Conservation (phyloP, 1,140 invertebrate genomes). For the Tetranychus urticae region DNA sequence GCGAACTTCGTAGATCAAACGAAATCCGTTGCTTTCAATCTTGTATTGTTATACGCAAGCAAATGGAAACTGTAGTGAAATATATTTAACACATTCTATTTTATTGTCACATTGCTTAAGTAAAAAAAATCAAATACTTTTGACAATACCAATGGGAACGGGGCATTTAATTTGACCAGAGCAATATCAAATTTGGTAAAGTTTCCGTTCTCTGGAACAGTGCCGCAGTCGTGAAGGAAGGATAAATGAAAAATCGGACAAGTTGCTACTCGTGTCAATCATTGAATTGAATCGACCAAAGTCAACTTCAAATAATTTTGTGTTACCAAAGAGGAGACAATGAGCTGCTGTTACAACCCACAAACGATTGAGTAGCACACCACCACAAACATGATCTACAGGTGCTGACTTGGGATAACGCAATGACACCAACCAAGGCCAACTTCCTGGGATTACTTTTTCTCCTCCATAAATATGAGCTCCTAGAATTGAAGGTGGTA, state of each 20-base stretch:
- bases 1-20: too few species aligned
- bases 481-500: not conserved
- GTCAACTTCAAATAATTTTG: not conserved
- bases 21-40: too few species aligned
- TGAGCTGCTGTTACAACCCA: slow-evolving; percentile 25
- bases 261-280: slow-evolving; percentile 11
- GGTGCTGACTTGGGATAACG: slow-evolving; percentile 2
- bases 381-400: slow-evolving; percentile 21
- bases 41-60: too few species aligned
- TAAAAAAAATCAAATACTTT: too few species aligned
- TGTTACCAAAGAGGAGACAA: slow-evolving; percentile 12
- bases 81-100: too few species aligned
- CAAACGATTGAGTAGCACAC: slow-evolving; percentile 19
- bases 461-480: not conserved
- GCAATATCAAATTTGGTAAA: slow-evolving; percentile 30
- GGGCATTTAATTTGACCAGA: slow-evolving; percentile 28
- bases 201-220: too few species aligned
- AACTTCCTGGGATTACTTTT: slow-evolving; percentile 6
- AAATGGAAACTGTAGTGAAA: too few species aligned
- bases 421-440: slow-evolving; percentile 22
- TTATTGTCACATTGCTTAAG: too few species aligned
- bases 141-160: slow-evolving; percentile 23
- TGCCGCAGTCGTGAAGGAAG: not conserved
- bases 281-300: slow-evolving; percentile 9
- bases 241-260: slow-evolving; percentile 5